A percentile compares a stretch with the other conserved stretches of the same genome.
These are phyloP conservation scores for Daubentonia madagascariensis DNA, from an alignment of 2,113 vertebrate genomes.

Conservation along the genomic window DNA sequence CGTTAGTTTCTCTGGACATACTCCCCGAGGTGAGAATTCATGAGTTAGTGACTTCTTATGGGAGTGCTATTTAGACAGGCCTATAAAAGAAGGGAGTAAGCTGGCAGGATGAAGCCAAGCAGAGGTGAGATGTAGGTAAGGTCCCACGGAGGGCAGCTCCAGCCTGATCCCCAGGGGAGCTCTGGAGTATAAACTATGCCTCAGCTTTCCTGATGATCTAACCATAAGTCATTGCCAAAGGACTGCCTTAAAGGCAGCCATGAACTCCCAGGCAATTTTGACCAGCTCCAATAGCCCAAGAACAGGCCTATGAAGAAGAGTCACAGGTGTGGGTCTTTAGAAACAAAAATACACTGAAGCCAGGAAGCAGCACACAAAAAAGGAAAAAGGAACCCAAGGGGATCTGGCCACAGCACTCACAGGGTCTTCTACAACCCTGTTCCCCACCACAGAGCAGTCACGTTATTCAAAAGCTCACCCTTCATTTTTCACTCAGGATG, in stretches of 20 bases:
- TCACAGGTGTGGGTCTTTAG: not conserved
- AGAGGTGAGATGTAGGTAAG: not conserved
- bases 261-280: not conserved
- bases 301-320: not conserved
- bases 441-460: not conserved
- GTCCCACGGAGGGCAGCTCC: not conserved
- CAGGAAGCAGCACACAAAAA: not conserved
- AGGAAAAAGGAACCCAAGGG: not conserved
- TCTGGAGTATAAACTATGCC: no score
- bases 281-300: not conserved
- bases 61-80: not conserved
- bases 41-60: not conserved
- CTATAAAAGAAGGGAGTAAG: not conserved
- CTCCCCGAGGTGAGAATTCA: not conserved
- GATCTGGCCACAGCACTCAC: not conserved
- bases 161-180: not conserved
- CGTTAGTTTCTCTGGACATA: not conserved
- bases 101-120: not conserved
- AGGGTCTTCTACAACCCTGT: not conserved
- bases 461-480: not conserved
- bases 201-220: not conserved
- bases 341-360: not conserved
- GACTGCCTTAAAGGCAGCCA: no score
- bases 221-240: not conserved
- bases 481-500: not conserved